Base-by-base conservation (phyloP, 1,140 invertebrate genomes). In the Drosophila littoralis region DNA sequence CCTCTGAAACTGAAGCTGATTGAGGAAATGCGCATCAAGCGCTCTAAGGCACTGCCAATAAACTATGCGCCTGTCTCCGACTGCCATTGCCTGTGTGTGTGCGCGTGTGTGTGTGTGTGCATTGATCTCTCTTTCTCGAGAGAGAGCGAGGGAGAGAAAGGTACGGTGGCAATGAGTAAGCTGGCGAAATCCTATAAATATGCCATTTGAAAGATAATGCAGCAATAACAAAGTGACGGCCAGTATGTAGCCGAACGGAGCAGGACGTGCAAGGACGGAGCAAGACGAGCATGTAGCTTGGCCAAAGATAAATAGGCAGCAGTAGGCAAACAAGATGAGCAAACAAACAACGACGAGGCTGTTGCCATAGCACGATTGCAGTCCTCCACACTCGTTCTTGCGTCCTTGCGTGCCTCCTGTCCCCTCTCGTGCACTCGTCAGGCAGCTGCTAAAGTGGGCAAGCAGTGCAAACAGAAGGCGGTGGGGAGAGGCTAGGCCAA, bases 121-220 rank as follows among this genome's bases (percentile, higher is more conserved):
- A 82, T 79, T 83, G 80, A 83, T 78, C 58, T 67, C 52, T 48
- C 15, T 48, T 15, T 22, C 45, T 22, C 6, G 38, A 32, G 15
- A 36, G 35, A 15, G 28, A 51, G 63, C 13, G 32, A 12, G 36
- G 12, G 32, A n/a, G 15, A 8, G 17, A 12, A 8, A 40, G 35
- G 1, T 9, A 38, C 33, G 10, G 10, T 36, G 51, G 33, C 51
- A 54, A 54, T 54, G 50, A 40, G 7, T 45, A 32, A 67, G 69
- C 17, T 32, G 51, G 77, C 46, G 64, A 90, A 90, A 90, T 90
- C 86, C 80, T 90, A 90, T 90, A 90, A 90, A 90, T 90, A 90
- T 90, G 86, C 75, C 88, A 90, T 90, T 90, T 90, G 86, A 90
- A 90, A 88, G 82, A 90, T 90, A 91, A 90, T 90, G 82, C 88